phyloP scores from a whole-genome alignment of 2,797 vertebrate genomes.

The Phalloptychus januarius region DNA sequence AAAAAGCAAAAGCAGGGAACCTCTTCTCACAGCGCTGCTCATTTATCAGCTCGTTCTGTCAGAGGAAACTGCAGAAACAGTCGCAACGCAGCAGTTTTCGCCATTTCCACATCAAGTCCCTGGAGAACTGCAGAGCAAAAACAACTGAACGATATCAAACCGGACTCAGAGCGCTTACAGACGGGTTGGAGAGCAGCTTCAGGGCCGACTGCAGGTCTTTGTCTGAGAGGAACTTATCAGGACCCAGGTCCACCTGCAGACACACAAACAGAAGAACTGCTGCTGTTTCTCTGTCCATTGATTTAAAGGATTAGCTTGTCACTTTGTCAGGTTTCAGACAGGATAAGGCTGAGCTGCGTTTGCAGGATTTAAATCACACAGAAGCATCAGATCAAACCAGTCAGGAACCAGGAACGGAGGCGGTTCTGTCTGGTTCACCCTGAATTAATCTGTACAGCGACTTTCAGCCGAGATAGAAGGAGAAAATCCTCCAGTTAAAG shows the following conservation, averaged over 20 bases:
- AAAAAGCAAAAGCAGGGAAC: not conserved
- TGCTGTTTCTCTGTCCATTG: not conserved
- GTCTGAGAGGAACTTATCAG: slow-evolving; percentile 94
- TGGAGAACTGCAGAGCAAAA: not conserved
- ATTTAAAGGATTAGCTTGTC: not conserved
- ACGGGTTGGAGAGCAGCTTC: slow-evolving; percentile 90
- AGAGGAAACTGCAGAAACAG: not conserved
- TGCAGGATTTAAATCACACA: not conserved
- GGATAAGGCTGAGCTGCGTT: not conserved
- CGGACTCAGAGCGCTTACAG: slow-evolving; percentile 76
- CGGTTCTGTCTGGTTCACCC: not conserved
- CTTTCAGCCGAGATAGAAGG: not conserved
- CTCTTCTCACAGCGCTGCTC: not conserved
- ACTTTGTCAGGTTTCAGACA: not conserved
- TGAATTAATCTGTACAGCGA: not conserved
- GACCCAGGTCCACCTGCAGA: slow-evolving; percentile 92
- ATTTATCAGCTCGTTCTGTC: not conserved
- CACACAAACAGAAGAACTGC: slow-evolving; percentile 4
- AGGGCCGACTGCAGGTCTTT: slow-evolving; percentile 94
- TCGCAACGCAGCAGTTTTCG: not conserved
- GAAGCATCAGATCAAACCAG: not conserved
- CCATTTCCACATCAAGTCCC: not conserved
- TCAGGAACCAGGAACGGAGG: not conserved
- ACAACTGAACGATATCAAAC: not conserved
- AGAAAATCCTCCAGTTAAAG: not conserved